Evolutionary conservation across 2,797 vertebrate species (phyloP).

Genomic region (Scolopax rusticola): DNA sequence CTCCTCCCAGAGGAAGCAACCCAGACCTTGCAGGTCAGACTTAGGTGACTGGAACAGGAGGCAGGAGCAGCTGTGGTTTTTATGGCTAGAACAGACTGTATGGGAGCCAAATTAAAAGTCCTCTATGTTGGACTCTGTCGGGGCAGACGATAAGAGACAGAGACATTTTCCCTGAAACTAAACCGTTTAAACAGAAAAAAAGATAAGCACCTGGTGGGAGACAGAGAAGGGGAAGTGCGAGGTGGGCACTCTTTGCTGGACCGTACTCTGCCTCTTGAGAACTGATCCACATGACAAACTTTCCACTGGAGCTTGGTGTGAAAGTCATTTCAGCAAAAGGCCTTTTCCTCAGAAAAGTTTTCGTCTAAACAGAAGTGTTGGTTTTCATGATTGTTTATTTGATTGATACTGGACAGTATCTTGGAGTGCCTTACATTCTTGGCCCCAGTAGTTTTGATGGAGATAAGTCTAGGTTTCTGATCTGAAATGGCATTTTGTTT

Average conservation of each 20-base stretch:
- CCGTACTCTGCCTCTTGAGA: background rate
- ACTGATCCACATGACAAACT: background rate
- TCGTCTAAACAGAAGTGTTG: background rate
- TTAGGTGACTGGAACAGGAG: conserved; percentile 30
- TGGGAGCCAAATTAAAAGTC: background rate
- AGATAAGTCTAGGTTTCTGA: background rate
- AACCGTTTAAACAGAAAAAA: background rate
- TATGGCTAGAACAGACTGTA: background rate
- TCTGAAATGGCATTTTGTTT: background rate
- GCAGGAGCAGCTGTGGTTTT: conserved; percentile 30
- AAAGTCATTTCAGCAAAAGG: background rate
- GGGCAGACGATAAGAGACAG: background rate
- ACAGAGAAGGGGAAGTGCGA: background rate
- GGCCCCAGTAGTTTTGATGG: background rate
- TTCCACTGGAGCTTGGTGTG: background rate
- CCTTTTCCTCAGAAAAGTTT: background rate
- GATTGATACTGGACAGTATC: background rate
- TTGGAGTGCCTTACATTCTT: background rate
- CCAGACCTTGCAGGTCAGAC: background rate
- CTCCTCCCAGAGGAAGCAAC: background rate
- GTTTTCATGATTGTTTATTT: background rate
- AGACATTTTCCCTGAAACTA: background rate
- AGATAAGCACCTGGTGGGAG: background rate
- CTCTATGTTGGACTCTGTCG: background rate
- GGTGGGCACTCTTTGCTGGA: background rate